Evolutionary conservation across 2,113 vertebrate species (phyloP).

Genomic region (Syngnathus scovelli): DNA sequence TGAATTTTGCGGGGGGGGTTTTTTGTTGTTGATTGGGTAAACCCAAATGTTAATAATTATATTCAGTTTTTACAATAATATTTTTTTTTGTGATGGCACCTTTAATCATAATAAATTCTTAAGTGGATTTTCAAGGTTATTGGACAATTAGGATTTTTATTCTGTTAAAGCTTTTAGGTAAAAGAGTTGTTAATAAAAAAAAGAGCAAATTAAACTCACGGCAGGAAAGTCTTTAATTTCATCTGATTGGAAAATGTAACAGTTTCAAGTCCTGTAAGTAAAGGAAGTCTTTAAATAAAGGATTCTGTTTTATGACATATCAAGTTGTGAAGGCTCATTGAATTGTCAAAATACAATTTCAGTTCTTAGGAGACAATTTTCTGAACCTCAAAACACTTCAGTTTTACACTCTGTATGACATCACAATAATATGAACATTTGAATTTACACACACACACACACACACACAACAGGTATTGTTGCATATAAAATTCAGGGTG

Average conservation of each 20-base stretch:
- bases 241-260: constrained; percentile 33
- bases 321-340: constrained; percentile 19
- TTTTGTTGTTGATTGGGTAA: not conserved
- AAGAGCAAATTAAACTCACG: constrained; percentile 23
- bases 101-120: not conserved
- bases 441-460: constrained; percentile 29
- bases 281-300: constrained; percentile 12
- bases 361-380: constrained; percentile 3
- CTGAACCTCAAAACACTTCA: constrained; percentile 11
- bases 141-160: not conserved
- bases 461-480: constrained; percentile 21
- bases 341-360: not conserved
- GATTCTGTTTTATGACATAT: constrained; percentile 18
- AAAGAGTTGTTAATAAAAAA: not conserved
- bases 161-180: not conserved
- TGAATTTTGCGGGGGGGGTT: not conserved
- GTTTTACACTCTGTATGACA: not conserved
- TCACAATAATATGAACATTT: constrained; percentile 20
- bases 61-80: not conserved
- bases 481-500: constrained; percentile 13
- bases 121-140: not conserved
- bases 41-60: not conserved
- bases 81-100: not conserved
- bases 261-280: constrained; percentile 22
- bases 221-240: constrained; percentile 45